Conservation (phyloP, 1,140 invertebrate genomes). For the Andricus grossulariae region DNA sequence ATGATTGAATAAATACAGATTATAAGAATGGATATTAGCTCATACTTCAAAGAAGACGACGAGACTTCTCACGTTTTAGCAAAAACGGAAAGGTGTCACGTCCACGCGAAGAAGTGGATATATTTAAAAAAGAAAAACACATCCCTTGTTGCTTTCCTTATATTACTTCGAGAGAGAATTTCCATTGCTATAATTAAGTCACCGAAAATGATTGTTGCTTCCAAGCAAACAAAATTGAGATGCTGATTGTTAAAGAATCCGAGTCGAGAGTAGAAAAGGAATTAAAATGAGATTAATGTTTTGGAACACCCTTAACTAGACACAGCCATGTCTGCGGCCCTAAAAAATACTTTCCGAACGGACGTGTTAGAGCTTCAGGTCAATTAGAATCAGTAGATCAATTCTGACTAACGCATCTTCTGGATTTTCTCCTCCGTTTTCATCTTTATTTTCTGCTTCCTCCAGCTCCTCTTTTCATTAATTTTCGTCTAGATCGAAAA, state of each 20-base stretch:
- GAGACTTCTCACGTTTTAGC: no score
- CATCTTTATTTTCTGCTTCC: background rate
- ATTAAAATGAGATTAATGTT: slow-evolving; percentile 3
- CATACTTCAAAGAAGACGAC: no score
- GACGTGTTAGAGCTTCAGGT: slow-evolving; percentile 22
- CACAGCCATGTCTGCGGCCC: slow-evolving; percentile 30
- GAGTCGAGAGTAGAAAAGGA: slow-evolving; percentile 18
- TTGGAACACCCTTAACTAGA: slow-evolving; percentile 15
- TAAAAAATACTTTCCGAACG: slow-evolving; percentile 20
- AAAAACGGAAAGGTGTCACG: no score
- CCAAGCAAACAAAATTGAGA: background rate
- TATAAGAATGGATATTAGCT: no score
- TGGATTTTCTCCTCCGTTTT: background rate
- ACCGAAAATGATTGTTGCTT: background rate
- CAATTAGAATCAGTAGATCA: slow-evolving; percentile 16
- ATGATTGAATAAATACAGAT: no score
- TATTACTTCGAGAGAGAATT: no score
- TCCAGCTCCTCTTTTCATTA: background rate
- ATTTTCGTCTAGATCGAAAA: background rate
- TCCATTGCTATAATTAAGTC: no score
- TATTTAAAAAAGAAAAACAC: no score
- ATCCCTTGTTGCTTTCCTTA: no score
- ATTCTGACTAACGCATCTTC: slow-evolving; percentile 4
- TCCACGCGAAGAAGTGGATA: no score
- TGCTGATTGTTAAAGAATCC: slow-evolving; percentile 2